phyloP scores from a whole-genome alignment of 1,140 invertebrate species.

The Lasioglossum albipes region DNA sequence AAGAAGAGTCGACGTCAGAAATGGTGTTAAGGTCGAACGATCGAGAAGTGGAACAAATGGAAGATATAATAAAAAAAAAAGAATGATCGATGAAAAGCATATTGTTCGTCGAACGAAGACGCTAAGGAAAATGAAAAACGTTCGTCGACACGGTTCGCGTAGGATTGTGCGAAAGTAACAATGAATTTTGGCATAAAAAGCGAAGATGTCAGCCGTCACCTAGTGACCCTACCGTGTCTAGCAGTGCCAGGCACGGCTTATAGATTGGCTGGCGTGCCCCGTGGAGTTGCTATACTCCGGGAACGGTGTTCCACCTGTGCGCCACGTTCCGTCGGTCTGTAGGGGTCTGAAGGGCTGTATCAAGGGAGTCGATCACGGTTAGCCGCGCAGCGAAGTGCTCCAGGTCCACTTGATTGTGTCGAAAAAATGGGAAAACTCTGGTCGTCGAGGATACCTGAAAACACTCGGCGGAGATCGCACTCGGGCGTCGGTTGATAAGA shows the following conservation, averaged over 20 bases:
- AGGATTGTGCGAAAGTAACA: neutral
- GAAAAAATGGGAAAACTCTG: conserved; percentile 44
- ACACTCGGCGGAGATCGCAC: conserved; percentile 21
- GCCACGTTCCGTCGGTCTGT: conserved; percentile 32
- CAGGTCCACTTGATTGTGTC: conserved; percentile 28
- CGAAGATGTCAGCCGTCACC: conserved; percentile 52
- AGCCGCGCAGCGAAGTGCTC: conserved; percentile 39
- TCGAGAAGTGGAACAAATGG: conserved; percentile 25
- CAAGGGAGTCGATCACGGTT: conserved; percentile 48
- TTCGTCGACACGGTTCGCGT: too few species aligned
- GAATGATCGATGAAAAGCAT: too few species aligned
- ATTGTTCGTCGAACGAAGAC: neutral
- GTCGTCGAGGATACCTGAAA: conserved; percentile 35
- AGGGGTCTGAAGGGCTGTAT: conserved; percentile 40
- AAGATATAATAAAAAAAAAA: too few species aligned
- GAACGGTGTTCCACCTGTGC: conserved; percentile 45
- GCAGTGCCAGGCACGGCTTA: conserved; percentile 75
- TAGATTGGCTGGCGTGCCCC: conserved; percentile 69
- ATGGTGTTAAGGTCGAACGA: conserved; percentile 56
- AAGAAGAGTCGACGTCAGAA: neutral
- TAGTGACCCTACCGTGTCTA: conserved; percentile 74
- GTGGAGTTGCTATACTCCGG: conserved; percentile 72
- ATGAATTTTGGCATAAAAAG: neutral
- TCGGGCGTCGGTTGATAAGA: conserved; percentile 38
- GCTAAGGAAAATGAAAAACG: too few species aligned